Base-by-base conservation (phyloP, 2,113 vertebrate genomes). In the Acrocephalus kingi region DNA sequence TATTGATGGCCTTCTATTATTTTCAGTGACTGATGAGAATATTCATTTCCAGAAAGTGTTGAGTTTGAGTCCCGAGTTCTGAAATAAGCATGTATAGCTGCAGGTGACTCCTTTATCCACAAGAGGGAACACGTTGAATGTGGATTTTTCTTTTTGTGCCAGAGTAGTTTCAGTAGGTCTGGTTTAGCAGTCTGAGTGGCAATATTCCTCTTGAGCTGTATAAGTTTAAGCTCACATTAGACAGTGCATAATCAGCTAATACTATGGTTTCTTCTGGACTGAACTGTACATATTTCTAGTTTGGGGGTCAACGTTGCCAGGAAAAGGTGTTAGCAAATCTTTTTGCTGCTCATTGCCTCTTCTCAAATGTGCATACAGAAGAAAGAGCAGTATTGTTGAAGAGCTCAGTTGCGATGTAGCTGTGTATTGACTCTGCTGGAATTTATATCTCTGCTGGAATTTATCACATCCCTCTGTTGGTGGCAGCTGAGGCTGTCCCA, bases 21-120 rank as follows among this genome's bases (percentile, higher is more conserved):
- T 69, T 90, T 62, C 63, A 49, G 10, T 35, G 30, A 31, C 24
- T 35, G 30, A 15, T 8, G 10, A 41, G 41, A 35, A 49, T 35
- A 1, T 62, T 75, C 4, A 49, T 79, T 81, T 61, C 22, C n/a
- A 46, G 52, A 33, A 76, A 18, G 6, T 45, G 19, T 20, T 68
- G n/a, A 37, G 19, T 68, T 45, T 84, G 43, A 63, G 58, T 54
- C 31, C 6, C 0, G 0, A 15, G 7, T 59, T 84, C 55, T 49
- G 4, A 0, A 31, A 5, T 30, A 77, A 51, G 13, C 11, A 69
- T 73, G 33, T 31, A 45, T 27, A 86, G 54, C 74, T 87, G 82
- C 63, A 97, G 11, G 56, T 93, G 61, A 45, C 73, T 35, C 19
- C 80, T 95, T 85, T 95, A 71, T 30, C 97, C 96, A 97, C 94